These are phyloP conservation scores for Myripristis jacobus DNA, from an alignment of 2,797 vertebrate species.

Conservation along the genomic window DNA sequence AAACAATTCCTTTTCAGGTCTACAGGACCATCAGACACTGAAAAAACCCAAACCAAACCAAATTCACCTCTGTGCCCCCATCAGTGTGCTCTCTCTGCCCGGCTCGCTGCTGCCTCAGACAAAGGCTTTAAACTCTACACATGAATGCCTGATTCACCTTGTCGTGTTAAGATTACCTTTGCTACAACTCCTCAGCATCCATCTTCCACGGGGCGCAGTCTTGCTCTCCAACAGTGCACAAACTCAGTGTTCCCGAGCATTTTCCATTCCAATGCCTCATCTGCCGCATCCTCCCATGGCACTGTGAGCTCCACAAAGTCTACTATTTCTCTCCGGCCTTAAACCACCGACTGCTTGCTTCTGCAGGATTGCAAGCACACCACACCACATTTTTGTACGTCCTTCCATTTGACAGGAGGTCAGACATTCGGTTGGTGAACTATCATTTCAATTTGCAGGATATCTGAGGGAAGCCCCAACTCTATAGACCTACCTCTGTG, in stretches of 20 bases:
- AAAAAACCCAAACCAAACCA: too few relatives aligned
- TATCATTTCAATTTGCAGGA: too few relatives aligned
- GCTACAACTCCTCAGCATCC: slow-evolving; percentile 54
- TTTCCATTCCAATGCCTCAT: slow-evolving; percentile 50
- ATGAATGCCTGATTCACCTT: slow-evolving; percentile 27
- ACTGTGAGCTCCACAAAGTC: slow-evolving; percentile 23
- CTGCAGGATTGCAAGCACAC: slow-evolving; percentile 4
- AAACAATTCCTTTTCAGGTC: too few relatives aligned
- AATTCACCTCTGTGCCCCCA: background rate
- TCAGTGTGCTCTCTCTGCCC: background rate
- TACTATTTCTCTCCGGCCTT: background rate
- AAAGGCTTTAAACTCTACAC: slow-evolving; percentile 39
- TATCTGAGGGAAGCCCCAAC: too few relatives aligned
- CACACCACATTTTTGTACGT: background rate
- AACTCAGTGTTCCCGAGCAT: slow-evolving; percentile 23
- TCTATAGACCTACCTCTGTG: too few relatives aligned
- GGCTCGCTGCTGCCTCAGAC: background rate
- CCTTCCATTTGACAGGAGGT: background rate
- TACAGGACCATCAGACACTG: too few relatives aligned
- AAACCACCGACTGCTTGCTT: background rate
- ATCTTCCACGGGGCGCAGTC: slow-evolving; percentile 44
- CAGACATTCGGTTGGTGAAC: too few relatives aligned
- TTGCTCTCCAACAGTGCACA: slow-evolving; percentile 18
- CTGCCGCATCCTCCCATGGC: slow-evolving; percentile 23
- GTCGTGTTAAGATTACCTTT: slow-evolving; percentile 8